A percentile compares a stretch with the other conserved stretches of the same genome.
Conservation (phyloP, 2,797 vertebrate species). For the Sebastes matsubarae region DNA sequence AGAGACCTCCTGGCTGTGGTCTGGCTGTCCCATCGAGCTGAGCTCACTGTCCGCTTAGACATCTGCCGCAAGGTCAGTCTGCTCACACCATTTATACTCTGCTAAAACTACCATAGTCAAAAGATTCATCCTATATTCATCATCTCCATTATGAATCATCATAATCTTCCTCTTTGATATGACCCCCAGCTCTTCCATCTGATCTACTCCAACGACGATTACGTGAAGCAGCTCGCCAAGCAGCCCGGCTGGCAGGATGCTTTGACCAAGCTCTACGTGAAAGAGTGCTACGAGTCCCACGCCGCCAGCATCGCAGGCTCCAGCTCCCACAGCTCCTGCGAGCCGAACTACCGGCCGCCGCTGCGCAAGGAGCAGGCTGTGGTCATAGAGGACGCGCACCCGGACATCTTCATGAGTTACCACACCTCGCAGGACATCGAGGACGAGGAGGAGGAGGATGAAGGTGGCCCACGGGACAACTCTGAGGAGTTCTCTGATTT, state of each 20-base stretch:
- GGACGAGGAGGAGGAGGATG: conserved; percentile 71
- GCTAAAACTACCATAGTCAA: no score
- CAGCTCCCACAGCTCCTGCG: conserved; percentile 61
- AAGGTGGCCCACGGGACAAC: conserved; percentile 78
- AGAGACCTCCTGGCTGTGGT: conserved; percentile 92
- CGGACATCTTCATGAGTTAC: conserved; percentile 72
- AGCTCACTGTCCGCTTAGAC: conserved; percentile 90
- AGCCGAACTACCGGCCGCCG: conserved; percentile 51
- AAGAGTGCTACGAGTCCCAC: conserved; percentile 87
- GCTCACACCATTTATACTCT: neutral
- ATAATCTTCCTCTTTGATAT: conserved; percentile 3
- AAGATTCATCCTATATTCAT: neutral
- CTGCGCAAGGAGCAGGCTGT: conserved; percentile 69
- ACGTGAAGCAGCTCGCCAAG: conserved; percentile 88
- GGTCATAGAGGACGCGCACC: conserved; percentile 59
- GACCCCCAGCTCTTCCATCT: conserved; percentile 91
- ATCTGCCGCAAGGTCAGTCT: conserved; percentile 92
- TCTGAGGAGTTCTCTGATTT: conserved; percentile 86
- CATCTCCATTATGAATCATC: neutral
- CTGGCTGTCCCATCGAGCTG: conserved; percentile 91
- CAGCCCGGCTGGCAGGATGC: conserved; percentile 94
- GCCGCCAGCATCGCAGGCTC: conserved; percentile 73
- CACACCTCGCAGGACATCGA: conserved; percentile 70
- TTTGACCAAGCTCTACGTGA: conserved; percentile 94
- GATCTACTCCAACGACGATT: conserved; percentile 90